Evolutionary conservation across 2,888 invertebrate species (phyloP).

Genomic region (Melanophora roralis): DNA sequence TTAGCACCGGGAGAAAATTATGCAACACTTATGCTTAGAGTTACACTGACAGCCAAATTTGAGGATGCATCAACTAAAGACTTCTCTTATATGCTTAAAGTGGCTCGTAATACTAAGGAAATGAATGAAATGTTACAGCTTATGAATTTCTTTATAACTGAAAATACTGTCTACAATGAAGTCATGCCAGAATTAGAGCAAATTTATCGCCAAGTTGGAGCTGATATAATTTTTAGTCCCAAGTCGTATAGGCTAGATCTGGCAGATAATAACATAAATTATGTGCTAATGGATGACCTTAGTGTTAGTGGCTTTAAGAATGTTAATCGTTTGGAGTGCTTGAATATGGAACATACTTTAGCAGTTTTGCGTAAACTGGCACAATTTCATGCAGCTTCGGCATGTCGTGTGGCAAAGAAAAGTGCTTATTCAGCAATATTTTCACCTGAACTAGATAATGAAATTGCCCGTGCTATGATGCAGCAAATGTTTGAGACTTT

Average conservation of each 20-base stretch:
- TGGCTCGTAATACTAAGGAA: conserved; percentile 65
- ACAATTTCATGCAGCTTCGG: conserved; percentile 74
- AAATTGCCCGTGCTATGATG: conserved; percentile 19
- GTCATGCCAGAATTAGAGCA: conserved; percentile 68
- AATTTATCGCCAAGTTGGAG: conserved; percentile 66
- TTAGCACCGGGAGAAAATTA: conserved; percentile 71
- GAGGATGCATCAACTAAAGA: conserved; percentile 46
- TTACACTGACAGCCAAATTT: conserved; percentile 66
- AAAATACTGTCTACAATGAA: conserved; percentile 66
- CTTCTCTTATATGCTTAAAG: conserved; percentile 71
- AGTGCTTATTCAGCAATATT: conserved; percentile 64
- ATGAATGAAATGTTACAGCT: conserved; percentile 64
- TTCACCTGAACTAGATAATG: conserved; percentile 38
- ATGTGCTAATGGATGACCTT: conserved; percentile 72
- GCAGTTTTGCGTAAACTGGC: conserved; percentile 71
- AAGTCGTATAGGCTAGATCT: conserved; percentile 63
- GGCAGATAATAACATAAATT: conserved; percentile 61
- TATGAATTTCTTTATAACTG: conserved; percentile 67
- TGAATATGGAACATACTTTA: conserved; percentile 70
- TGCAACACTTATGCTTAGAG: conserved; percentile 68
- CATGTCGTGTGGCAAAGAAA: conserved; percentile 62
- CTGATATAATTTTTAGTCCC: conserved; percentile 64
- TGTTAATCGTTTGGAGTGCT: conserved; percentile 69
- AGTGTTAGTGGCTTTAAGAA: conserved; percentile 69
- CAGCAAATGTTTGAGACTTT: conserved; percentile 35